phyloP scores from a whole-genome alignment of 2,113 vertebrate genomes.

The Epinephelus moara region DNA sequence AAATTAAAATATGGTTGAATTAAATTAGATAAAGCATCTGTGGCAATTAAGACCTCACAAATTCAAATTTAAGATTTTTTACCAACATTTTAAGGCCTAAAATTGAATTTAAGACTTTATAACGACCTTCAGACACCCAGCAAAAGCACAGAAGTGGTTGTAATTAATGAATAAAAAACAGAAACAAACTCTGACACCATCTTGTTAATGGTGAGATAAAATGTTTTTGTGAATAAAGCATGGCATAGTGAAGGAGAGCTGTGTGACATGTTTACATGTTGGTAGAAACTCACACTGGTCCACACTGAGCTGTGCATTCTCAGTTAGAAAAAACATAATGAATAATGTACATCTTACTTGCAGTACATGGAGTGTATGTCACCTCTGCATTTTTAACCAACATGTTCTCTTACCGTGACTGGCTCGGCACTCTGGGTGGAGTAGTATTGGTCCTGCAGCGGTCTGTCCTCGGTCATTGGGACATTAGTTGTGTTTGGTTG shows the following conservation, averaged over 20 bases:
- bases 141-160: not conserved
- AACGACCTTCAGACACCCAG: too few relatives aligned
- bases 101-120: too few relatives aligned
- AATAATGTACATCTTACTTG: not conserved
- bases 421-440: conserved; percentile 72
- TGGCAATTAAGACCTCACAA: too few relatives aligned
- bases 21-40: too few relatives aligned
- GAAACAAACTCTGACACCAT: not conserved
- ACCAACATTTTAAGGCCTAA: too few relatives aligned
- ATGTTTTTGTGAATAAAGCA: too few relatives aligned
- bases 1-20: too few relatives aligned
- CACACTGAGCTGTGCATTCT: not conserved
- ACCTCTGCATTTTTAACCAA: not conserved
- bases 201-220: not conserved
- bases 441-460: conserved; percentile 36
- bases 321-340: not conserved
- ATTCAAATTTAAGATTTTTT: too few relatives aligned
- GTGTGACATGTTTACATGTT: not conserved
- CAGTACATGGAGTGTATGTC: not conserved
- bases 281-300: too few relatives aligned
- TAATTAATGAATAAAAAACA: not conserved
- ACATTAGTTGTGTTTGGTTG: conserved; percentile 15
- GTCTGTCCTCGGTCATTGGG: conserved; percentile 18
- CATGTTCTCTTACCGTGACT: conserved; percentile 74
- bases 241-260: too few relatives aligned